phyloP scores from a whole-genome alignment of 2,113 vertebrate genomes.

The Galbula dea region DNA sequence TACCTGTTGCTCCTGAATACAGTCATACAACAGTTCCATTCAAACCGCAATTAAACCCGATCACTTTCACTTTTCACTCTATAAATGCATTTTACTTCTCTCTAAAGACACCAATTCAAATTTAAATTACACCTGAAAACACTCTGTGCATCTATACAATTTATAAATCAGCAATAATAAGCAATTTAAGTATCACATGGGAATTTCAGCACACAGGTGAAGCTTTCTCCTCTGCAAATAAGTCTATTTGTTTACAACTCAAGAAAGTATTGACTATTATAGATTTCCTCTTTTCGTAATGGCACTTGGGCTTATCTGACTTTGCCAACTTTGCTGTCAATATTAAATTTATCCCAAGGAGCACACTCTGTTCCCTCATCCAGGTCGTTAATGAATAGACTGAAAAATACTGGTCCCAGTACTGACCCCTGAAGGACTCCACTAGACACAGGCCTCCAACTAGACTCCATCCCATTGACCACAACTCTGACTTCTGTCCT shows the following conservation, averaged over 20 bases:
- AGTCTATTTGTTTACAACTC: neutral
- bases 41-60: neutral
- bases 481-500: too few relatives aligned
- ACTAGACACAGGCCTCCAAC: too few relatives aligned
- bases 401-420: too few relatives aligned
- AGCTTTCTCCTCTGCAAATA: neutral
- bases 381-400: too few relatives aligned
- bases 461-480: too few relatives aligned
- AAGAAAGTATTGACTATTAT: neutral
- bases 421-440: too few relatives aligned
- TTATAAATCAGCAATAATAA: neutral
- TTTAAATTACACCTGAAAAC: conserved; percentile 16
- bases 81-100: neutral
- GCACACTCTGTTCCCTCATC: too few relatives aligned
- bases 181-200: neutral
- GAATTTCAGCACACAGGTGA: neutral
- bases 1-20: neutral
- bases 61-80: neutral
- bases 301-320: neutral
- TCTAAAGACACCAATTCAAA: neutral
- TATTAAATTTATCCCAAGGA: neutral
- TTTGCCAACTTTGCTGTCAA: neutral
- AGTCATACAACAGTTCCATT: neutral
- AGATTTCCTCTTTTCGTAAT: neutral
- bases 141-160: neutral